Evolutionary conservation across 2,888 invertebrate species (phyloP).

Genomic region (Conistra vaccinii): DNA sequence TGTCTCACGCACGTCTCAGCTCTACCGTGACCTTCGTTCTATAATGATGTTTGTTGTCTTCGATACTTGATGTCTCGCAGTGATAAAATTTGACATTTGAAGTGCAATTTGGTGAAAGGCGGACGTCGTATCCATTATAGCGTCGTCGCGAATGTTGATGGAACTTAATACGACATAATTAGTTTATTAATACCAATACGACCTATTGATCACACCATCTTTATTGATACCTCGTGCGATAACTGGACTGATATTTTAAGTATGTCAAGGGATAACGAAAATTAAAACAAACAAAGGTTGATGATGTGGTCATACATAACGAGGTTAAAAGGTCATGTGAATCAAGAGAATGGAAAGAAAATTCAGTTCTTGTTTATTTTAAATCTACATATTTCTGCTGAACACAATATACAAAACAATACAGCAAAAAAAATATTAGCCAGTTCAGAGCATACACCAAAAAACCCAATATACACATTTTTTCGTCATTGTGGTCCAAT

Average conservation of each 20-base stretch:
- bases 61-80: slow-evolving; percentile 45
- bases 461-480: slow-evolving; percentile 12
- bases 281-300: background rate
- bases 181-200: background rate
- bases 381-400: background rate
- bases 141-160: background rate
- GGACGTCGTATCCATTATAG: slow-evolving; percentile 4
- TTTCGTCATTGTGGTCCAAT: slow-evolving; percentile 32
- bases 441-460: background rate
- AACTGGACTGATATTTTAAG: background rate
- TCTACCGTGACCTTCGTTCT: slow-evolving; percentile 52
- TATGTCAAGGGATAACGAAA: background rate
- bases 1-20: slow-evolving; percentile 64
- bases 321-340: background rate
- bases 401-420: background rate
- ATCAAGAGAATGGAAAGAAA: background rate
- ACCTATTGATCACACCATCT: background rate
- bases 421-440: background rate
- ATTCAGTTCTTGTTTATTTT: background rate
- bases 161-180: slow-evolving; percentile 18
- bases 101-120: slow-evolving; percentile 40
- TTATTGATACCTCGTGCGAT: background rate
- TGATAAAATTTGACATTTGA: slow-evolving; percentile 42
- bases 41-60: slow-evolving; percentile 61
- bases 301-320: background rate